Conservation (phyloP, 2,113 vertebrate genomes). For the Podarcis raffonei region DNA sequence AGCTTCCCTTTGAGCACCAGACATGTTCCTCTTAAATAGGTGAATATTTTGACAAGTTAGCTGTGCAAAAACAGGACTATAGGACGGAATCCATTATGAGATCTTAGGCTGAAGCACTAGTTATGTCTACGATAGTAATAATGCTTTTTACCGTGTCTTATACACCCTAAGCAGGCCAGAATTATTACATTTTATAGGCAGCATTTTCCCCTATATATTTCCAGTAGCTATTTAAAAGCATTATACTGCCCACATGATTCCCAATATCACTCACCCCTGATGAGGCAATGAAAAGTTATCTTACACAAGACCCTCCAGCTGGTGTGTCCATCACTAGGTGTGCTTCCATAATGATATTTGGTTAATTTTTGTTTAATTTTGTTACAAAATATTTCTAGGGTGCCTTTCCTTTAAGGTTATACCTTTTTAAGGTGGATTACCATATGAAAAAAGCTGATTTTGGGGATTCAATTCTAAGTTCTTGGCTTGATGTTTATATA, state of each 20-base stretch:
- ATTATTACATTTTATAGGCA: neutral
- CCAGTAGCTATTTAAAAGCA: accelerated
- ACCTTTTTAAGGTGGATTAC: too few relatives aligned
- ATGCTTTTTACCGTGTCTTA: neutral
- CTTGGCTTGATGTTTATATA: neutral
- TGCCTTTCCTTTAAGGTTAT: too few relatives aligned
- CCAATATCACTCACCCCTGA: neutral
- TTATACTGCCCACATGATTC: neutral
- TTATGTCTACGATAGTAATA: neutral
- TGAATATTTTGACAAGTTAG: accelerated
- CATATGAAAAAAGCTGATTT: neutral
- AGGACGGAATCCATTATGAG: neutral
- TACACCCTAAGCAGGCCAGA: neutral
- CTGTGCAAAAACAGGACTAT: neutral
- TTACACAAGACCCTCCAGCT: neutral
- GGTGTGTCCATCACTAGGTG: neutral
- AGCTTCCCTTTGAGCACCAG: neutral
- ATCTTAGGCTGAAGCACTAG: accelerated
- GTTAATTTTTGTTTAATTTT: too few relatives aligned
- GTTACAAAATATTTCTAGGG: too few relatives aligned
- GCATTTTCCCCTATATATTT: accelerated
- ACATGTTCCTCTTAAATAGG: neutral
- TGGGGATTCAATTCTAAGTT: neutral
- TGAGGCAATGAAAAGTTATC: too few relatives aligned
- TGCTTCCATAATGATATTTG: neutral